phyloP scores from a whole-genome alignment of 2,797 vertebrate genomes.

The Phaenicophaeus curvirostris region DNA sequence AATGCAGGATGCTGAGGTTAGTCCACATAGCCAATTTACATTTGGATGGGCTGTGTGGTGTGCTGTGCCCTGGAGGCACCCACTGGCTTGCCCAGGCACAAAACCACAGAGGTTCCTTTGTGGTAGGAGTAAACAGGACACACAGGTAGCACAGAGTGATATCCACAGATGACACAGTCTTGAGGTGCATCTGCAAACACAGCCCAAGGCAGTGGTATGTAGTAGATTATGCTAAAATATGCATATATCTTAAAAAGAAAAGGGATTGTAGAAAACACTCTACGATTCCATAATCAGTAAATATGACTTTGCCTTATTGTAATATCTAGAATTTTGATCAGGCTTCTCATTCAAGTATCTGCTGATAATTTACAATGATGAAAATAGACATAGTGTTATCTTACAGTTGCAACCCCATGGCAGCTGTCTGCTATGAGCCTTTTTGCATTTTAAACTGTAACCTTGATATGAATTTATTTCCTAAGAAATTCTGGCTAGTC shows the following conservation, averaged over 20 bases:
- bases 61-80: neutral
- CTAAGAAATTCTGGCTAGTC: neutral
- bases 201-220: neutral
- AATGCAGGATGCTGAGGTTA: neutral
- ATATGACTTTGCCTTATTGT: neutral
- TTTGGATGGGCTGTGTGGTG: neutral
- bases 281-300: neutral
- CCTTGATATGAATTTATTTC: conserved; percentile 11
- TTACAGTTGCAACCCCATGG: neutral
- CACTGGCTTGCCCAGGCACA: neutral
- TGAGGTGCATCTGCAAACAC: neutral
- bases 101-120: neutral
- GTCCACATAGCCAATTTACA: neutral
- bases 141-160: neutral
- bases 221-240: neutral
- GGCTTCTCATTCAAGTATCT: neutral
- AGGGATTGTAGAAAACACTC: neutral
- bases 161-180: neutral
- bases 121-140: neutral
- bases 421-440: neutral
- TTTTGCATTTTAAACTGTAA: conserved; percentile 10
- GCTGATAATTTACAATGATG: neutral
- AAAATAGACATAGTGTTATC: neutral
- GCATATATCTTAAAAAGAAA: neutral
- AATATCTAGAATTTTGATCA: neutral